Evolutionary conservation across 2,888 invertebrate genomes (phyloP).

Genomic region (Cataglyphis livida): DNA sequence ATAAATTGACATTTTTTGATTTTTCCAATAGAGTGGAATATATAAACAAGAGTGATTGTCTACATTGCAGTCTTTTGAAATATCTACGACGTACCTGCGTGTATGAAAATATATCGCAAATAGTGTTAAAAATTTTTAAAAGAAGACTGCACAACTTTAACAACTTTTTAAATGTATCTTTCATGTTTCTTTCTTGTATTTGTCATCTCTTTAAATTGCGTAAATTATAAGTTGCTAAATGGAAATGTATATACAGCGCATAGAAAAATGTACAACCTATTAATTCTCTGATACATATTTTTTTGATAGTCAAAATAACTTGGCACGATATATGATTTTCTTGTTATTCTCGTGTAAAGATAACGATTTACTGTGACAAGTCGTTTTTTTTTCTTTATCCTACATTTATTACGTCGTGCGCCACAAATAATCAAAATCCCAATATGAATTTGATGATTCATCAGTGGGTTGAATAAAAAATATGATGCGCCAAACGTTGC

Average conservation of each 20-base stretch:
- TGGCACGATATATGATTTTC: background rate
- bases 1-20: constrained; percentile 14
- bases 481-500: constrained; percentile 37
- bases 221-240: constrained; percentile 29
- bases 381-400: background rate
- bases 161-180: background rate
- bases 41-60: background rate
- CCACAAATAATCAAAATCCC: constrained; percentile 28
- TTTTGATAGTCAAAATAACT: constrained; percentile 10
- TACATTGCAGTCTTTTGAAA: constrained; percentile 1
- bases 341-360: background rate
- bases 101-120: constrained; percentile 29
- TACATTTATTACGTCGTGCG: background rate
- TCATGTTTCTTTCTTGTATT: background rate
- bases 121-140: constrained; percentile 6
- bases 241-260: constrained; percentile 16
- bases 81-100: constrained; percentile 36
- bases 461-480: constrained; percentile 41
- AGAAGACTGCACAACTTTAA: background rate
- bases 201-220: background rate
- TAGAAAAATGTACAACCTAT: constrained; percentile 41
- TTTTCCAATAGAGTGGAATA: constrained; percentile 20
- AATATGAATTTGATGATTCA: background rate
- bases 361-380: background rate
- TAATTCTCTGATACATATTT: constrained; percentile 11